phyloP scores from a whole-genome alignment of 2,888 invertebrate species.

The Lasius platythorax region DNA sequence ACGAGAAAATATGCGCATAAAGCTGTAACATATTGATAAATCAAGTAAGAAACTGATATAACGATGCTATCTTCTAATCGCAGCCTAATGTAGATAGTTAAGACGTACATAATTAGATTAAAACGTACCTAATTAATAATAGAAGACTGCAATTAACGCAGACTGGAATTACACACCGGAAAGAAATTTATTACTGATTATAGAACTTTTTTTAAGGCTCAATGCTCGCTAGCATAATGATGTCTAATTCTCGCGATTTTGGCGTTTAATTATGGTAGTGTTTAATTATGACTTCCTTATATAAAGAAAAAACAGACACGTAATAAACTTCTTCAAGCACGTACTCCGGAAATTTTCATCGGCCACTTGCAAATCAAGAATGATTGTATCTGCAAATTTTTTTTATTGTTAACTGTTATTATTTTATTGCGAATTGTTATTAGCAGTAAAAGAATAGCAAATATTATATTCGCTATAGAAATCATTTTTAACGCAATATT shows the following conservation, averaged over 20 bases:
- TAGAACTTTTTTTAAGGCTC: not conserved
- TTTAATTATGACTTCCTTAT: not conserved
- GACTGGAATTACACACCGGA: not conserved
- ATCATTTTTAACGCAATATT: not conserved
- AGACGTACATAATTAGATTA: conserved; percentile 9
- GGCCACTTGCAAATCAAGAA: too few species aligned
- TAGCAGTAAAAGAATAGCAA: not conserved
- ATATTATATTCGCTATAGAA: not conserved
- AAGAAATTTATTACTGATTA: conserved; percentile 13
- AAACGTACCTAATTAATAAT: conserved; percentile 4
- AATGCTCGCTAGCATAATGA: conserved; percentile 13
- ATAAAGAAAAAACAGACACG: too few species aligned
- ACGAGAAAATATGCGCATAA: not conserved
- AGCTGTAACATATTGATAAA: conserved; percentile 15
- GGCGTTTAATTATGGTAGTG: not conserved
- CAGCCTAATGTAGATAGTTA: conserved; percentile 9
- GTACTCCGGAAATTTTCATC: too few species aligned
- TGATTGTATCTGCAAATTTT: not conserved
- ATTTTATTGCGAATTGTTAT: not conserved
- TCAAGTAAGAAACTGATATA: conserved; percentile 14
- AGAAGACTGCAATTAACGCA: conserved; percentile 14
- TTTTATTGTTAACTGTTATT: not conserved
- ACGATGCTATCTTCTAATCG: conserved; percentile 7
- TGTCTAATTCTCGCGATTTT: conserved; percentile 19
- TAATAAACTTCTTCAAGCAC: too few species aligned